These are phyloP conservation scores for Brotula barbata DNA, from an alignment of 2,797 vertebrate genomes.

Conservation along the genomic window DNA sequence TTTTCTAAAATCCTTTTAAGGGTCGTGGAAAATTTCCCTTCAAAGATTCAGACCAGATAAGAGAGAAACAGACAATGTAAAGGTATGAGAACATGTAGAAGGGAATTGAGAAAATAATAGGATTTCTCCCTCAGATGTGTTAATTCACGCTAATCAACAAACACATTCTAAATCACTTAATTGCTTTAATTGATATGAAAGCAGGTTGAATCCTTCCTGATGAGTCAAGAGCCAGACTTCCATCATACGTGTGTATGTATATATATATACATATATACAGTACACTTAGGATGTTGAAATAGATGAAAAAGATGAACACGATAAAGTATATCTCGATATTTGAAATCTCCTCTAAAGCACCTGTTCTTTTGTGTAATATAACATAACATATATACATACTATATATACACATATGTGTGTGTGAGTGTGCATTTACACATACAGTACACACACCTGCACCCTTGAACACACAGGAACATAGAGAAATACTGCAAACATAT, in stretches of 20 bases:
- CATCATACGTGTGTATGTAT: conserved; percentile 21
- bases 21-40: conserved; percentile 2
- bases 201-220: conserved; percentile 47
- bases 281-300: no score
- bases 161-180: conserved; percentile 72
- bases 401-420: no score
- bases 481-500: conserved; percentile 1
- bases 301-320: no score
- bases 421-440: background rate
- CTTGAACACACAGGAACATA: background rate
- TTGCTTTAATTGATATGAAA: conserved; percentile 77
- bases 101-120: conserved; percentile 45
- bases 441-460: background rate
- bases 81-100: conserved; percentile 9
- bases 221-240: conserved; percentile 46
- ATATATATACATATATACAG: conserved; percentile 7
- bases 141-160: conserved; percentile 73
- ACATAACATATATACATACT: conserved; percentile 9
- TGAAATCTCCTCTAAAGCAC: no score
- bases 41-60: conserved; percentile 17
- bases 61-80: conserved; percentile 14
- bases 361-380: no score
- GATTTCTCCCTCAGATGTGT: conserved; percentile 58
- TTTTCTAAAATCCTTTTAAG: conserved; percentile 13
- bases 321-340: no score